A percentile compares a stretch with the other conserved stretches of the same genome.
Evolutionary conservation across 2,888 invertebrate genomes (phyloP).

Genomic region (Polyommatus icarus): DNA sequence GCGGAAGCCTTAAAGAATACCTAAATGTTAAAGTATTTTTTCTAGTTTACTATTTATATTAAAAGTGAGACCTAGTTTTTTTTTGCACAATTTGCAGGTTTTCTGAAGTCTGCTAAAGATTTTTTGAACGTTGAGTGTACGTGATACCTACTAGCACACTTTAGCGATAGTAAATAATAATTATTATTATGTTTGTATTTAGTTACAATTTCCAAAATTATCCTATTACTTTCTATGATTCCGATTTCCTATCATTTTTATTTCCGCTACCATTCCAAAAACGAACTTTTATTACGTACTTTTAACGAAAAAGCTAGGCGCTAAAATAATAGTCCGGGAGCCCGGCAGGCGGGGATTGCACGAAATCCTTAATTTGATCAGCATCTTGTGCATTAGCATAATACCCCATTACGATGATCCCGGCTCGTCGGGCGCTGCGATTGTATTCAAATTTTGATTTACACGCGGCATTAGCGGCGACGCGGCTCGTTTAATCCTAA

Average conservation of each 20-base stretch:
- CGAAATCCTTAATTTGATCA: constrained; percentile 17
- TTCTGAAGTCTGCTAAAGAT: too few relatives aligned
- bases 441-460: constrained; percentile 51
- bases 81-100: too few relatives aligned
- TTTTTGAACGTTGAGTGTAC: too few relatives aligned
- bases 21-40: neutral
- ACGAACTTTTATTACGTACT: neutral
- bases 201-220: too few relatives aligned
- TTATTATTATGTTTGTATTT: too few relatives aligned
- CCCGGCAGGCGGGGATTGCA: neutral
- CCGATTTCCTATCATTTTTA: neutral
- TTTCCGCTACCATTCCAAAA: neutral
- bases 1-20: neutral
- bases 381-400: constrained; percentile 31
- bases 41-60: neutral
- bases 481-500: constrained; percentile 48
- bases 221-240: too few relatives aligned
- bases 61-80: too few relatives aligned
- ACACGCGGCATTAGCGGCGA: constrained; percentile 50
- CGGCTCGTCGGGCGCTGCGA: constrained; percentile 40
- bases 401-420: constrained; percentile 36
- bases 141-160: too few relatives aligned
- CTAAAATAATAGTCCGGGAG: constrained; percentile 2
- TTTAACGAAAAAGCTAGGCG: neutral
- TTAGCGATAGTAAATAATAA: too few relatives aligned